Conservation (phyloP, 1,140 invertebrate species). For the Dendrolimus kikuchii region DNA sequence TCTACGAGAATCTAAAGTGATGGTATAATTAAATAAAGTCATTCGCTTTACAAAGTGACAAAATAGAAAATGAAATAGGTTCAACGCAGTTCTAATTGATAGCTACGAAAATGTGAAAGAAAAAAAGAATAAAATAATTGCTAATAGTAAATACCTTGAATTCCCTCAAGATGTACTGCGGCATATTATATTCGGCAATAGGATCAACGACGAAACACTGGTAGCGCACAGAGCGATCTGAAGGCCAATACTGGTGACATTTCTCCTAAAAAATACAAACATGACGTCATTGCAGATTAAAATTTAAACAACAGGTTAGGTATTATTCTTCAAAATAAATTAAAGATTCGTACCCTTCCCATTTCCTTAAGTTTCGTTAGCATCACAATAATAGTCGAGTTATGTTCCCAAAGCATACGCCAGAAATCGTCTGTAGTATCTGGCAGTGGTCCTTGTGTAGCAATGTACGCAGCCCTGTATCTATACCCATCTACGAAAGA, state of each 20-base stretch:
- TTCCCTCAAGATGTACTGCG: conserved; percentile 97
- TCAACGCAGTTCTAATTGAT: too few species aligned
- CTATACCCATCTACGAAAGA: conserved; percentile 97
- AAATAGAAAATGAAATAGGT: too few species aligned
- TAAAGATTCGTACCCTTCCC: conserved; percentile 84
- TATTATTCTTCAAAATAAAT: conserved; percentile 4
- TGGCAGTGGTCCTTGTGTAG: conserved; percentile 96
- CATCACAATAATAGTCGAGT: conserved; percentile 99
- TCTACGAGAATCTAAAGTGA: too few species aligned
- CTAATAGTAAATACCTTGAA: conserved; percentile 82
- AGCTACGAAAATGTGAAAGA: too few species aligned
- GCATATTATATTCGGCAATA: conserved; percentile 99
- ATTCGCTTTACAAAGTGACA: too few species aligned
- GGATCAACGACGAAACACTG: conserved; percentile 99
- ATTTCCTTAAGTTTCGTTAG: conserved; percentile 97
- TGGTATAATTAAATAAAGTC: too few species aligned
- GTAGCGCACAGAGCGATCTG: conserved; percentile 95
- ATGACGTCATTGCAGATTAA: neutral
- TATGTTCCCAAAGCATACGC: conserved; percentile 99
- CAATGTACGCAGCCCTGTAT: conserved; percentile 96
- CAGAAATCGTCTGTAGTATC: conserved; percentile 99
- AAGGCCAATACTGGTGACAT: conserved; percentile 99
- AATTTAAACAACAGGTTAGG: too few species aligned
- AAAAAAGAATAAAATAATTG: too few species aligned
- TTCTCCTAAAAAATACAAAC: conserved; percentile 82